A percentile compares a stretch with the other conserved stretches of the same genome.
phyloP scores from a whole-genome alignment of 2,113 vertebrate genomes.

The Pseudonaja textilis region DNA sequence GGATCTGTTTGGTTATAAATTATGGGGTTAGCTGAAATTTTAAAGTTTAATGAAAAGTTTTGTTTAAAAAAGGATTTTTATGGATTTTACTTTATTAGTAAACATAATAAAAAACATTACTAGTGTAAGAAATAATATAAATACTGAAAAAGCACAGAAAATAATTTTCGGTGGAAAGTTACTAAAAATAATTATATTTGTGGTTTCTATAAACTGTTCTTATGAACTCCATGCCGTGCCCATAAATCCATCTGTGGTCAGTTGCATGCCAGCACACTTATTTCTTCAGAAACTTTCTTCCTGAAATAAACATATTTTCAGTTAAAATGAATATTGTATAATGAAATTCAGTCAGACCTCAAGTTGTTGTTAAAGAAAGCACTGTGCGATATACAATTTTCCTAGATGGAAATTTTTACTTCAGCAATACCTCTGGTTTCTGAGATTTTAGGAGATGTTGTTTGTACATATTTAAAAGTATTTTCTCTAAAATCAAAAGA shows the following conservation, averaged over 20 bases:
- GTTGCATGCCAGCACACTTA: constrained; percentile 23
- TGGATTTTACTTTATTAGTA: constrained; percentile 5
- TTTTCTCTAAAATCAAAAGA: not conserved
- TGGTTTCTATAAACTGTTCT: constrained; percentile 24
- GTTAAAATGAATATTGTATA: constrained; percentile 18
- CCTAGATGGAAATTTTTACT: not conserved
- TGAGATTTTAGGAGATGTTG: not conserved
- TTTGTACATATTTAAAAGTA: not conserved
- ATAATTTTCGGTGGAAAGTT: not conserved
- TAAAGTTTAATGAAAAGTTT: not conserved
- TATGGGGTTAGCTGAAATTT: not conserved
- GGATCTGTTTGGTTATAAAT: constrained; percentile 7
- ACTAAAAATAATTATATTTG: constrained; percentile 51
- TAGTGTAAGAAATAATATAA: constrained; percentile 56
- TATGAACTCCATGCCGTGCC: not conserved
- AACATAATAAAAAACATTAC: constrained; percentile 39
- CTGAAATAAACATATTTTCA: constrained; percentile 58
- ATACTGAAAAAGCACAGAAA: constrained; percentile 17
- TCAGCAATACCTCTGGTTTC: not conserved
- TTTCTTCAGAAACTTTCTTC: constrained; percentile 58
- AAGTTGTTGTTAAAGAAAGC: not conserved
- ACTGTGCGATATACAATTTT: not conserved
- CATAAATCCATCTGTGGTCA: constrained; percentile 34
- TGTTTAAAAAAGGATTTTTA: not conserved
- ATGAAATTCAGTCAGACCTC: not conserved